phyloP scores from a whole-genome alignment of 1,140 invertebrate species.

The Portunus trituberculatus region DNA sequence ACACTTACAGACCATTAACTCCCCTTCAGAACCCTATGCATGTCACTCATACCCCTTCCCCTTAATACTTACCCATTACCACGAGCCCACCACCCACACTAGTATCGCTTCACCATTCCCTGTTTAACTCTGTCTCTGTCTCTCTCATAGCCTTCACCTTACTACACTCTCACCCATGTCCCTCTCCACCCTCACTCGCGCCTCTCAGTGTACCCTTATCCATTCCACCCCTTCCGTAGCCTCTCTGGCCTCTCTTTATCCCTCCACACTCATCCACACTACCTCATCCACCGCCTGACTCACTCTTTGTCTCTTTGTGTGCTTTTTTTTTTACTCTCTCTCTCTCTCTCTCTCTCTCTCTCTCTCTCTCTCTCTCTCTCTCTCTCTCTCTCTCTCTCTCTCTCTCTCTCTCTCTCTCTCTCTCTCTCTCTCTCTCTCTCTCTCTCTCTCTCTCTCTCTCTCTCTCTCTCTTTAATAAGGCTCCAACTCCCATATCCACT shows the following conservation, averaged over 20 bases:
- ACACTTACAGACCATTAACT: neutral
- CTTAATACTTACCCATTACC: neutral
- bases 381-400: too few relatives aligned
- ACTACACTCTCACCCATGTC: neutral
- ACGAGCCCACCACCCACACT: neutral
- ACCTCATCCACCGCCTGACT: neutral
- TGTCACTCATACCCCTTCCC: neutral
- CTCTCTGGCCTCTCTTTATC: too few relatives aligned
- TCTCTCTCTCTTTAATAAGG: neutral
- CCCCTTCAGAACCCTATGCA: neutral
- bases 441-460: too few relatives aligned
- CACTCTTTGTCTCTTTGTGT: too few relatives aligned
- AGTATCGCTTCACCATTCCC: neutral
- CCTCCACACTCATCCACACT: neutral
- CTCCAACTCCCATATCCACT: neutral
- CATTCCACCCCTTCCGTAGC: too few relatives aligned
- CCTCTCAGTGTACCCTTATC: too few relatives aligned
- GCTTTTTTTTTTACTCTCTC: too few relatives aligned
- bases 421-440: too few relatives aligned
- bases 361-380: too few relatives aligned
- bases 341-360: too few relatives aligned
- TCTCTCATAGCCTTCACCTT: neutral
- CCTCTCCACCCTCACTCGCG: neutral
- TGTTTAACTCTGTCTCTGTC: neutral
- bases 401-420: too few relatives aligned